phyloP scores from a whole-genome alignment of 1,140 invertebrate species.

The Agraylea sexmaculata region DNA sequence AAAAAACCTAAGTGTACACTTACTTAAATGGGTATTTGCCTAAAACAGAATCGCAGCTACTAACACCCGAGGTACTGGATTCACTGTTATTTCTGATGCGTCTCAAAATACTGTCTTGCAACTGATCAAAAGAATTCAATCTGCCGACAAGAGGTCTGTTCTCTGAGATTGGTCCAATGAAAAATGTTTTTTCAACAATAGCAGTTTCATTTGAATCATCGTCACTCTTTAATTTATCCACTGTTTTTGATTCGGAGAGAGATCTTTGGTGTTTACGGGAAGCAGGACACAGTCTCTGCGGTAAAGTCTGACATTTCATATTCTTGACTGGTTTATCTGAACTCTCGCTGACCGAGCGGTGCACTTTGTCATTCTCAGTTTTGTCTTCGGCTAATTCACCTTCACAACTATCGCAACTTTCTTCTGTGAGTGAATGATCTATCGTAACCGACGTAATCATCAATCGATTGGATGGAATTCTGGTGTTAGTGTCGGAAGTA shows the following conservation, averaged over 20 bases:
- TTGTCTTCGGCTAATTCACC: constrained; percentile 5
- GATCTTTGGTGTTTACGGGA: constrained; percentile 42
- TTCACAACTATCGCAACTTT: constrained; percentile 13
- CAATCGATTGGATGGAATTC: constrained; percentile 13
- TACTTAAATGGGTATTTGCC: constrained; percentile 42
- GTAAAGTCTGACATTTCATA: constrained; percentile 42
- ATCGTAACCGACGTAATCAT: constrained; percentile 11
- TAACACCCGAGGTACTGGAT: constrained; percentile 65
- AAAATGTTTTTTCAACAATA: constrained; percentile 26
- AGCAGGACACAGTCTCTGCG: constrained; percentile 33
- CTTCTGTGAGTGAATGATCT: constrained; percentile 20
- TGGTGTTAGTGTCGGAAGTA: constrained; percentile 29
- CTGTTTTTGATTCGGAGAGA: constrained; percentile 52
- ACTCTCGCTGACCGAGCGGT: constrained; percentile 11
- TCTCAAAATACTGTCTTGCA: constrained; percentile 32
- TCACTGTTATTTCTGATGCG: constrained; percentile 50
- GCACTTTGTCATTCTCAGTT: background rate
- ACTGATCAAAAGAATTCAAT: constrained; percentile 33
- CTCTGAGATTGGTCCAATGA: constrained; percentile 25
- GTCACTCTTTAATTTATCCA: constrained; percentile 30
- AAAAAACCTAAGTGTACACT: constrained; percentile 24
- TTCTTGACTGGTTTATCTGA: constrained; percentile 28
- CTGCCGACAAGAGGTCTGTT: constrained; percentile 29
- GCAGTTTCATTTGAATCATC: constrained; percentile 25
- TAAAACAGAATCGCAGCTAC: constrained; percentile 60